Conservation (phyloP, 2,113 vertebrate species). For the Oreotrochilus melanogaster region DNA sequence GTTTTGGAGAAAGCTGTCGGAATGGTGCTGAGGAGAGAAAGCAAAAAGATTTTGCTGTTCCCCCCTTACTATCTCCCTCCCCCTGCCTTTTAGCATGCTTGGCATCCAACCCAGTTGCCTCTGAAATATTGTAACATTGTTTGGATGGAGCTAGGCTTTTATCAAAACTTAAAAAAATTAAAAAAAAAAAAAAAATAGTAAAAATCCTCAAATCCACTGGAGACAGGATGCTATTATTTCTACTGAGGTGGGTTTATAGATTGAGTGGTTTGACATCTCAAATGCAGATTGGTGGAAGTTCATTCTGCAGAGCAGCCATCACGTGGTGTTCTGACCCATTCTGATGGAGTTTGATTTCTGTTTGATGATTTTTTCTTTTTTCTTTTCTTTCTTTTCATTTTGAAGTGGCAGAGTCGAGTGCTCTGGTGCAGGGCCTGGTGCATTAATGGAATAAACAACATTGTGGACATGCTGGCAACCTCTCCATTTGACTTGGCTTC, state of each 20-base stretch:
- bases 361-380: background rate
- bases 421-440: background rate
- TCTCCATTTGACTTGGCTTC: constrained; percentile 60
- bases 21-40: constrained; percentile 37
- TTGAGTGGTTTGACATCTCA: constrained; percentile 35
- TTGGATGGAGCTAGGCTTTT: constrained; percentile 35
- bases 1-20: constrained; percentile 56
- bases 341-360: constrained; percentile 24
- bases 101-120: constrained; percentile 18
- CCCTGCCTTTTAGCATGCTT: constrained; percentile 19
- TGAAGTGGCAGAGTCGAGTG: constrained; percentile 46
- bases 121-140: constrained; percentile 6
- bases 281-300: background rate
- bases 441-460: constrained; percentile 50
- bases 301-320: background rate
- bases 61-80: background rate
- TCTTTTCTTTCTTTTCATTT: background rate
- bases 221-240: constrained; percentile 49
- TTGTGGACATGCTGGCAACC: constrained; percentile 43
- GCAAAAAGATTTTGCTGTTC: constrained; percentile 24
- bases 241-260: constrained; percentile 11
- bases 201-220: background rate
- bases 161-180: background rate
- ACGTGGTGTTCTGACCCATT: constrained; percentile 31
- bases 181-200: too few relatives aligned